phyloP scores from a whole-genome alignment of 2,888 invertebrate species.

The Hydrotaea diabolus region DNA sequence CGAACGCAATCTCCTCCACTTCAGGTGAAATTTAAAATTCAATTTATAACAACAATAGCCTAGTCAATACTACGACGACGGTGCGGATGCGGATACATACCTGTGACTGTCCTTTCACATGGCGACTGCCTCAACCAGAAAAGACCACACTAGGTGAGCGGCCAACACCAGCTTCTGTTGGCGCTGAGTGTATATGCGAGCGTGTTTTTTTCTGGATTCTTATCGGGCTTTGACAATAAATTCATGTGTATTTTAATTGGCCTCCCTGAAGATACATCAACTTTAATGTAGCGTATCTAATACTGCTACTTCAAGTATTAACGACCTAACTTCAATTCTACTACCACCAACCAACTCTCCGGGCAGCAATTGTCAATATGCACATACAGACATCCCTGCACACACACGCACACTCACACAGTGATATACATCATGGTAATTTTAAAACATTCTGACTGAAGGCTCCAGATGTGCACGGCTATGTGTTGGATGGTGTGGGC shows the following conservation, averaged over 20 bases:
- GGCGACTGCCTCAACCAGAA: background rate
- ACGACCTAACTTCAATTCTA: conserved; percentile 62
- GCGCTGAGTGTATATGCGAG: background rate
- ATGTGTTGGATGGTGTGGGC: background rate
- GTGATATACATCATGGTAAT: conserved; percentile 28
- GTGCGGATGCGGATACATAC: background rate
- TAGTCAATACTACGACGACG: background rate
- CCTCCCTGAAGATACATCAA: conserved; percentile 66
- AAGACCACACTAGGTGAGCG: no score
- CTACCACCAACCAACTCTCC: background rate
- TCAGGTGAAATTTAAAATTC: conserved; percentile 64
- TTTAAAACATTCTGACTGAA: conserved; percentile 25
- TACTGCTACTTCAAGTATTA: conserved; percentile 65
- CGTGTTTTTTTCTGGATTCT: conserved; percentile 27
- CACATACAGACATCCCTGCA: background rate
- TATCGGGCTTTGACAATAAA: conserved; percentile 62
- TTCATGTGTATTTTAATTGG: conserved; percentile 67
- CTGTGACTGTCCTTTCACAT: background rate
- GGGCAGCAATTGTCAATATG: conserved; percentile 21
- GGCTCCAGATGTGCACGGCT: background rate
- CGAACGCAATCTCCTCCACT: background rate
- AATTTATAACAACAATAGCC: conserved; percentile 66
- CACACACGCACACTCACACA: background rate
- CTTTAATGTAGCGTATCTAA: conserved; percentile 68
- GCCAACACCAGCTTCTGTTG: conserved; percentile 9